Evolutionary conservation across 2,888 invertebrate species (phyloP).

Genomic region (Ormyrus thymus): DNA sequence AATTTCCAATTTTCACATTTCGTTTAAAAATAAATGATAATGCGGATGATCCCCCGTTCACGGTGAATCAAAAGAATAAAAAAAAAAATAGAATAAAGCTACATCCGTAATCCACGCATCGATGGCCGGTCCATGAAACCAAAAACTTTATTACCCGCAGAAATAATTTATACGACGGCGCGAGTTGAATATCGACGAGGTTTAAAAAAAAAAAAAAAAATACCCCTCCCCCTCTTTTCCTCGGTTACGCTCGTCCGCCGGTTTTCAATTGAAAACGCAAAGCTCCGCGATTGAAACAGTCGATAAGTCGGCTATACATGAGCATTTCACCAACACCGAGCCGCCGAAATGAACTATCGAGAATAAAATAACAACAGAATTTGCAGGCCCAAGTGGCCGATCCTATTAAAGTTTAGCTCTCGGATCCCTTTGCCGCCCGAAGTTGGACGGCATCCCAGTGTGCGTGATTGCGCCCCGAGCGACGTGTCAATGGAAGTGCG

Average conservation of each 20-base stretch:
- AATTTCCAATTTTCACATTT: slow-evolving; percentile 11
- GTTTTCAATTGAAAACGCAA: slow-evolving; percentile 34
- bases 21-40: slow-evolving; percentile 20
- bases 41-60: not conserved
- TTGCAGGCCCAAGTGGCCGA: not conserved
- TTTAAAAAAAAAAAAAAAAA: not conserved
- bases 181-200: slow-evolving; percentile 28
- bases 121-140: not conserved
- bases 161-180: slow-evolving; percentile 28
- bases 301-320: not conserved
- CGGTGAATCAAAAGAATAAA: slow-evolving; percentile 7
- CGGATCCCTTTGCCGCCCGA: not conserved
- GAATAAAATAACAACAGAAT: slow-evolving; percentile 34
- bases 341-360: not conserved
- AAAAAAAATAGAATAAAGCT: not conserved
- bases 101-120: not conserved
- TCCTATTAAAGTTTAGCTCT: slow-evolving; percentile 1
- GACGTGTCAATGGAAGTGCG: slow-evolving; percentile 38
- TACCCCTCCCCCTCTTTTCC: no score
- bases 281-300: slow-evolving; percentile 20
- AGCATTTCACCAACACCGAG: slow-evolving; percentile 7
- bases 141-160: slow-evolving; percentile 25
- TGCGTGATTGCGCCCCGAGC: slow-evolving; percentile 16
- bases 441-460: not conserved
- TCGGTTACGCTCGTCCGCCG: not conserved